Evolutionary conservation across 1,140 invertebrate genomes (phyloP), one percentile per base, ranked within the genome.

Genomic region (Zaprionus ghesquierei): DNA sequence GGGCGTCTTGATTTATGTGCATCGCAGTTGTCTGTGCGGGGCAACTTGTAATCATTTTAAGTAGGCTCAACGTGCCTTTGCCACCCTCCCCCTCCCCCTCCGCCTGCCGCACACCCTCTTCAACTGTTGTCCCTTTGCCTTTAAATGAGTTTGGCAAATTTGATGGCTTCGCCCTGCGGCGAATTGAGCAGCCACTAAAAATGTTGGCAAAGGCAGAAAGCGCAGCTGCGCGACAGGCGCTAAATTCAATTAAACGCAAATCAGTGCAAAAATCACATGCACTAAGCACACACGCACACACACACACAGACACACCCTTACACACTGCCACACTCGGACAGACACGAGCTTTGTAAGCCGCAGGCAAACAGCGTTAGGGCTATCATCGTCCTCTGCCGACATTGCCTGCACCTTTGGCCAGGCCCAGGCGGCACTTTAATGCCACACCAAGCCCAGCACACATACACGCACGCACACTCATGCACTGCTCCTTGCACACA

Each of bases 161-260:
- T 69, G 65, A 44, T 55, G 51, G 20, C 13, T 50, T 12, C 59
- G 49, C 46, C 50, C 50, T 18, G 44, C 44, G 27, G 44, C 49
- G 33, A 35, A n/a, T 35, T 35, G 13, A n/a, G 13, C 33, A n/a
- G 33, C 35, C n/a, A 2, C 31, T 12, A 15, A 41, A 41, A 41
- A n/a, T 5, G 0, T n/a, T n/a, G 1, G 35, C 6, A 41, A 20
- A 23, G 9, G n/a, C 41, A 44, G 35, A 46, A 73, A 46, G 29
- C 41, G 49, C 46, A 27, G 51, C 56, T 70, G 68, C 77, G 79
- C 76, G 41, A 46, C 72, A 89, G 73, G 76, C 77, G 54, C 72
- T 51, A 82, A 87, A 89, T 87, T 87, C 84, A 87, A 87, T 87
- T 87, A 87, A 89, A 87, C 79, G 62, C 82, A 87, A 89, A 89